Conservation (phyloP, 2,113 vertebrate genomes). For the Periophthalmus modestus region DNA sequence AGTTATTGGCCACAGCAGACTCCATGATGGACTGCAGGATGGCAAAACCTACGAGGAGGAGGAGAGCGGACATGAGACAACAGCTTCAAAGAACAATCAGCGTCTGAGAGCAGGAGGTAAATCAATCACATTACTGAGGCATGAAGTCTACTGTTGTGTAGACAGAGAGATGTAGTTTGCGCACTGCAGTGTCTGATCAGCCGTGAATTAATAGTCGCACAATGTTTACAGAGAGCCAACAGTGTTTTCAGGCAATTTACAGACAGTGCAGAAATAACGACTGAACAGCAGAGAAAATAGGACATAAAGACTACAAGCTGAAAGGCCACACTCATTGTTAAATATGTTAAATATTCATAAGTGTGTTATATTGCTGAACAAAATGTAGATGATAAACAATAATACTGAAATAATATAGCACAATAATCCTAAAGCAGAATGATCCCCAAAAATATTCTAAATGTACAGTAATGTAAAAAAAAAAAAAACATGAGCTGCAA, state of each 20-base stretch:
- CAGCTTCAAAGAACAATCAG: constrained; percentile 14
- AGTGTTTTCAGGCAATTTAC: background rate
- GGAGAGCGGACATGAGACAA: constrained; percentile 19
- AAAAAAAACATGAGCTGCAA: too few relatives aligned
- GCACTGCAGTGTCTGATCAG: background rate
- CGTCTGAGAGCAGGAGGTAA: background rate
- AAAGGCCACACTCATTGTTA: background rate
- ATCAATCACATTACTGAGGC: constrained; percentile 15
- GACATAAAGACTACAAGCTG: background rate
- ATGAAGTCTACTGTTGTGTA: background rate
- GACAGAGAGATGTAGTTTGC: background rate
- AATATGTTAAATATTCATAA: background rate
- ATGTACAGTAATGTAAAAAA: too few relatives aligned
- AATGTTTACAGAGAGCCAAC: constrained; percentile 15
- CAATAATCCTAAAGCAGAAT: too few relatives aligned
- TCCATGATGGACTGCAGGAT: constrained; percentile 98
- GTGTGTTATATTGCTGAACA: too few relatives aligned
- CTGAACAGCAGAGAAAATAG: background rate
- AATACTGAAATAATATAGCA: too few relatives aligned
- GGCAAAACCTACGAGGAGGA: constrained; percentile 86
- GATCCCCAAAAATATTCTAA: too few relatives aligned
- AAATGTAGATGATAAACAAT: too few relatives aligned
- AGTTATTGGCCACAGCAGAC: constrained; percentile 96
- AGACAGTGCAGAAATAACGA: background rate
- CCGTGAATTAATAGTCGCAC: constrained; percentile 25